Conservation (phyloP, 2,113 vertebrate genomes). For the Nicator chloris region DNA sequence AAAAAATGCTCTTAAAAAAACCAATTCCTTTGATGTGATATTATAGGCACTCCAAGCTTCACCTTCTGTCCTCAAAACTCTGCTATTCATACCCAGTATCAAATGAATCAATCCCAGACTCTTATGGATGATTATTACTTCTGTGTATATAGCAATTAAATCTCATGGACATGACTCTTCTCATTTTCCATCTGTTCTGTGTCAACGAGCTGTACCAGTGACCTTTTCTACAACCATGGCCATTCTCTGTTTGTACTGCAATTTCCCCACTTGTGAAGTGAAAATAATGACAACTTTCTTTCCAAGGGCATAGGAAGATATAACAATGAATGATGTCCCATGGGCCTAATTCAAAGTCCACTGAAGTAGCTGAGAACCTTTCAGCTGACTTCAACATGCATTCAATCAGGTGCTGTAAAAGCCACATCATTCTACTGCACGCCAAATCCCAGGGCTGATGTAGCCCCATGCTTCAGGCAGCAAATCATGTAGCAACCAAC, state of each 20-base stretch:
- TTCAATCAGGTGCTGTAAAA: not conserved
- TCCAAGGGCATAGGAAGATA: not conserved
- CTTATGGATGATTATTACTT: constrained; percentile 1
- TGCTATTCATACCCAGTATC: not conserved
- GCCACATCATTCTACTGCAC: not conserved
- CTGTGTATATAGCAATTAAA: not conserved
- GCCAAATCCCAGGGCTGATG: not conserved
- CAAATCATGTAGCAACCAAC: not conserved
- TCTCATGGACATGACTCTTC: not conserved
- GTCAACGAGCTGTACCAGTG: not conserved
- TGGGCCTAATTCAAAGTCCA: not conserved
- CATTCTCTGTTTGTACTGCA: not conserved
- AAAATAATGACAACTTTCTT: not conserved
- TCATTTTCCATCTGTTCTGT: not conserved
- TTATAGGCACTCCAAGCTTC: not conserved
- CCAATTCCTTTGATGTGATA: not conserved
- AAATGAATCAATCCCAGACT: not conserved
- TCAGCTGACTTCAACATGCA: not conserved
- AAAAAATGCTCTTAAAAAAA: not conserved
- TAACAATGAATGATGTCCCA: not conserved
- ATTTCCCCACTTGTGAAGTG: not conserved
- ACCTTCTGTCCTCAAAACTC: not conserved
- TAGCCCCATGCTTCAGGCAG: not conserved
- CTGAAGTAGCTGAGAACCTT: not conserved
- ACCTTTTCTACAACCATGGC: not conserved